Conservation (phyloP, 2,888 invertebrate genomes). For the Drosophila rubida region DNA sequence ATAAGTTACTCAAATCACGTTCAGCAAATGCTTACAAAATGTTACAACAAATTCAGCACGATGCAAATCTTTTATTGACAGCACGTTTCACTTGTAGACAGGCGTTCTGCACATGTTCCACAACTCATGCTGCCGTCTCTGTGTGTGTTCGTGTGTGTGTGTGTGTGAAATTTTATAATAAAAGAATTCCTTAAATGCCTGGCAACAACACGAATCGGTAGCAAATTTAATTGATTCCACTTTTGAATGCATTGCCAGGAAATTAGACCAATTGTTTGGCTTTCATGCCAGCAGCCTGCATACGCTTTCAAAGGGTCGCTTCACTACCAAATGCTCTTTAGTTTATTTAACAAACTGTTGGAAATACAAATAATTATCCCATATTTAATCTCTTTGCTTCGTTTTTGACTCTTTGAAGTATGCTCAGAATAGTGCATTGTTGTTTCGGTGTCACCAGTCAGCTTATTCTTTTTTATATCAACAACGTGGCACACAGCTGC, state of each 20-base stretch:
- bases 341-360: no score
- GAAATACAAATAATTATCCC: background rate
- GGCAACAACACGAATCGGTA: constrained; percentile 20
- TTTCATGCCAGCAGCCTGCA: constrained; percentile 7
- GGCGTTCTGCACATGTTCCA: constrained; percentile 62
- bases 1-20: constrained; percentile 78
- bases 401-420: background rate
- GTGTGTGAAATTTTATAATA: constrained; percentile 19
- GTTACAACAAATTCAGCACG: constrained; percentile 63
- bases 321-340: background rate
- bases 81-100: constrained; percentile 68
- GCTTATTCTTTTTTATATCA: background rate
- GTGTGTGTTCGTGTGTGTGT: background rate
- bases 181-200: constrained; percentile 18
- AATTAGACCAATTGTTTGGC: constrained; percentile 18
- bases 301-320: constrained; percentile 1
- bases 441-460: background rate
- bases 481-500: constrained; percentile 43
- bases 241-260: constrained; percentile 33
- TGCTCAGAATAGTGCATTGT: background rate
- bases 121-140: constrained; percentile 13
- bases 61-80: constrained; percentile 81
- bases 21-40: constrained; percentile 78
- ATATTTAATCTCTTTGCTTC: background rate
- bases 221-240: constrained; percentile 52